Conservation (phyloP, 2,113 vertebrate genomes). For the Polypterus bichir region DNA sequence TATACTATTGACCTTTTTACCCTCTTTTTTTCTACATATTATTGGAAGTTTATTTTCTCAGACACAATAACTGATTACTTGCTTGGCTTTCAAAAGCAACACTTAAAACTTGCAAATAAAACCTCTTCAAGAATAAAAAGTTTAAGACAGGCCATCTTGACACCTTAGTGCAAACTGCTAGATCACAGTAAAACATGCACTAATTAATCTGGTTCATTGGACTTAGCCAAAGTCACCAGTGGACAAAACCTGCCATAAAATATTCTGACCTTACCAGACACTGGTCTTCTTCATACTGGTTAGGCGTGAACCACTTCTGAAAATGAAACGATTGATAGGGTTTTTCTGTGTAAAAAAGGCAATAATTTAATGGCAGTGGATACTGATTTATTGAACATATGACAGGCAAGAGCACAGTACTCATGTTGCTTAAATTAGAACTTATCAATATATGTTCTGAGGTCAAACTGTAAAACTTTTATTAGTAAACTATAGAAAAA, state of each 20-base stretch:
- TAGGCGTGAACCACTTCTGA: conserved; percentile 6
- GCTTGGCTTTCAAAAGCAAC: too few relatives aligned
- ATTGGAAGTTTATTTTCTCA: too few relatives aligned
- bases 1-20: too few relatives aligned
- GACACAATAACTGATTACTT: too few relatives aligned
- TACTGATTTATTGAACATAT: conserved; percentile 18
- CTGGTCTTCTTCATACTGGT: conserved; percentile 12
- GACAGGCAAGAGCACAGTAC: conserved; percentile 10
- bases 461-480: conserved; percentile 8
- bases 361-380: conserved; percentile 11
- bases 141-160: neutral
- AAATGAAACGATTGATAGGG: neutral
- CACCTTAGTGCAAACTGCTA: neutral
- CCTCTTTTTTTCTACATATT: too few relatives aligned
- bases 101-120: too few relatives aligned
- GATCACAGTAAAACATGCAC: too few relatives aligned
- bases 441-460: conserved; percentile 3
- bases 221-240: neutral
- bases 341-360: conserved; percentile 11
- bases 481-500: conserved; percentile 17
- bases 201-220: too few relatives aligned
- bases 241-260: neutral
- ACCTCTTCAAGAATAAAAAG: too few relatives aligned
- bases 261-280: neutral
- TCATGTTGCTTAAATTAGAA: conserved; percentile 16